Evolutionary conservation across 2,113 vertebrate genomes (phyloP).

Genomic region (Okapia johnstoni): DNA sequence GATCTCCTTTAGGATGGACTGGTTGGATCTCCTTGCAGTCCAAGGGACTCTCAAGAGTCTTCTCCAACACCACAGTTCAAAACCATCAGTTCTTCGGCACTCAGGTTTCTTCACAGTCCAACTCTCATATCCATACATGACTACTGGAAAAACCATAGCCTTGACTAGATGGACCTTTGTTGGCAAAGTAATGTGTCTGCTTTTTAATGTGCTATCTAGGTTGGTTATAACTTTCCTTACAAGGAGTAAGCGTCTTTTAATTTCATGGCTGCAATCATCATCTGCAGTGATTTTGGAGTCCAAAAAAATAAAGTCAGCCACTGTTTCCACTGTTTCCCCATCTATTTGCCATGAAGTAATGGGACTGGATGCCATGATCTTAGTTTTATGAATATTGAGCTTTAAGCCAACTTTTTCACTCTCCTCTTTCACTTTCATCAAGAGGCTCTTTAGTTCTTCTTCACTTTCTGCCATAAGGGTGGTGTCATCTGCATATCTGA

Average conservation of each 20-base stretch:
- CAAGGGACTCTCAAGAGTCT: background rate
- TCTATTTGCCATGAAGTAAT: background rate
- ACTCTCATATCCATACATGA: background rate
- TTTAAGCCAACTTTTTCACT: background rate
- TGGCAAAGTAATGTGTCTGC: background rate
- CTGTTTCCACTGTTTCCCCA: background rate
- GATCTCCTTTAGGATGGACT: background rate
- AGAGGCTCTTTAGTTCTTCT: background rate
- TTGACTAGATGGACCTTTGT: background rate
- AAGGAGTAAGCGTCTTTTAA: background rate
- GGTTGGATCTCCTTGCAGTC: background rate
- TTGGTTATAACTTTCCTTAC: background rate
- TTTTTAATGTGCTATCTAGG: background rate
- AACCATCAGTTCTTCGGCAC: rapidly evolving
- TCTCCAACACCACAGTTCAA: background rate
- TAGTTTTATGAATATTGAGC: background rate
- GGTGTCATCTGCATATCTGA: background rate
- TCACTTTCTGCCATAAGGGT: background rate
- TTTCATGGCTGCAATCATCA: background rate
- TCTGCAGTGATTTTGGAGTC: background rate
- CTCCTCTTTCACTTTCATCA: background rate
- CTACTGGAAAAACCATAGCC: background rate
- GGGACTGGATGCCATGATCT: background rate
- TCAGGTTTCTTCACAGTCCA: background rate
- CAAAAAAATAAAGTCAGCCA: rapidly evolving